A percentile compares a stretch with the other conserved stretches of the same genome.
phyloP scores from a whole-genome alignment of 1,140 invertebrate species.

The Homarus americanus region DNA sequence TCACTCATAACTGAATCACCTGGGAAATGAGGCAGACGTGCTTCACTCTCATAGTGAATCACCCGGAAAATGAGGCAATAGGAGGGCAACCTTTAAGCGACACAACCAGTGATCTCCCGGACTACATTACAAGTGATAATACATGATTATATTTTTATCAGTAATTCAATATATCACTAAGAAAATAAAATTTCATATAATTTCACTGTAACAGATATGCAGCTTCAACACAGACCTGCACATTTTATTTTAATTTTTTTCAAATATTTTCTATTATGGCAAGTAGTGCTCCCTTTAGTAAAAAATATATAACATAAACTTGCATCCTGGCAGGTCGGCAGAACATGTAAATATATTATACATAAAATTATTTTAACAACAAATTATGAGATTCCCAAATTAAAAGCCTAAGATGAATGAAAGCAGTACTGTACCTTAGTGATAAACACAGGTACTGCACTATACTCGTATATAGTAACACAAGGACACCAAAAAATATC shows the following conservation, averaged over 20 bases:
- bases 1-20: not conserved
- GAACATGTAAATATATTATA: conserved; percentile 23
- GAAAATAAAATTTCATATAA: conserved; percentile 72
- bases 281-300: conserved; percentile 52
- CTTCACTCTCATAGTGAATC: not conserved
- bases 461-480: not conserved
- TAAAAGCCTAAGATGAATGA: not conserved
- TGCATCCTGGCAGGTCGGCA: conserved; percentile 64
- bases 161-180: conserved; percentile 66
- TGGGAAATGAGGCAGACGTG: not conserved
- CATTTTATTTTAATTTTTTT: conserved; percentile 9
- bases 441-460: not conserved
- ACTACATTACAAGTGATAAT: conserved; percentile 43
- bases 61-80: not conserved
- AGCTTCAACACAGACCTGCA: conserved; percentile 56
- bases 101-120: conserved; percentile 43
- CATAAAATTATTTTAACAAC: conserved; percentile 3
- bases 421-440: not conserved
- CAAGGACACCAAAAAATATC: not conserved
- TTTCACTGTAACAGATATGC: conserved; percentile 59
- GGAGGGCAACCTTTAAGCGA: not conserved
- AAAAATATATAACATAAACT: conserved; percentile 64
- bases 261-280: conserved; percentile 25
- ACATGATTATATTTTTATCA: conserved; percentile 48
- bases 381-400: not conserved